Percentiles rank a stretch among this genome's conserved stretches.
Conservation (phyloP, 2,113 vertebrate species). For the Siniperca chuatsi region DNA sequence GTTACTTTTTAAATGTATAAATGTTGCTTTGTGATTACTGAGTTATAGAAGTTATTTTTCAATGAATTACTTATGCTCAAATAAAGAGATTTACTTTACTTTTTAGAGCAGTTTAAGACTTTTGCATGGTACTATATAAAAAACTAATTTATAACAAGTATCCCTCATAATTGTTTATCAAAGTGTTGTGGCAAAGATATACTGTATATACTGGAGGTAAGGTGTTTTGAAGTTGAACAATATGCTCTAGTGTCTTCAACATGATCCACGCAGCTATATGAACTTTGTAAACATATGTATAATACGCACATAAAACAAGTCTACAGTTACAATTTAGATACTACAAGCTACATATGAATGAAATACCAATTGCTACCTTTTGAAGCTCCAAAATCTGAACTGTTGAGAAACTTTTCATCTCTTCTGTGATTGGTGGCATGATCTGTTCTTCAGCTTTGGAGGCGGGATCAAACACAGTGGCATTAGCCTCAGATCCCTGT, state of each 20-base stretch:
- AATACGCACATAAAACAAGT: not conserved
- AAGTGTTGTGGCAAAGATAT: not conserved
- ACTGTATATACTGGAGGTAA: not conserved
- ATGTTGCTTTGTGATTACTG: not conserved
- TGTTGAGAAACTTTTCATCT: constrained; percentile 80
- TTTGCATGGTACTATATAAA: not conserved
- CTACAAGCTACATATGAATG: not conserved
- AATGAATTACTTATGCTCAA: not conserved
- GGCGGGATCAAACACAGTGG: constrained; percentile 36
- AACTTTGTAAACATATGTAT: not conserved
- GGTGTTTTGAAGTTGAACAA: not conserved
- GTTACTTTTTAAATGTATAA: not conserved
- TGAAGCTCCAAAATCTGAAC: constrained; percentile 88
- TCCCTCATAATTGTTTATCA: not conserved
- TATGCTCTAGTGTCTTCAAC: not conserved
- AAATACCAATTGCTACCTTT: constrained; percentile 84
- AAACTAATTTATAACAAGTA: not conserved
- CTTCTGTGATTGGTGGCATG: constrained; percentile 70
- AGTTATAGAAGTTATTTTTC: not conserved
- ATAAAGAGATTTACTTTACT: not conserved
- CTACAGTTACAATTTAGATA: not conserved
- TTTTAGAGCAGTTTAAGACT: not conserved
- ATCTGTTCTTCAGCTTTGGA: constrained; percentile 37
- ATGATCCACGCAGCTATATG: not conserved
- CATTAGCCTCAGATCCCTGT: constrained; percentile 70